Base-by-base conservation (phyloP, 2,888 invertebrate genomes). In the Sabatieria punctata region DNA sequence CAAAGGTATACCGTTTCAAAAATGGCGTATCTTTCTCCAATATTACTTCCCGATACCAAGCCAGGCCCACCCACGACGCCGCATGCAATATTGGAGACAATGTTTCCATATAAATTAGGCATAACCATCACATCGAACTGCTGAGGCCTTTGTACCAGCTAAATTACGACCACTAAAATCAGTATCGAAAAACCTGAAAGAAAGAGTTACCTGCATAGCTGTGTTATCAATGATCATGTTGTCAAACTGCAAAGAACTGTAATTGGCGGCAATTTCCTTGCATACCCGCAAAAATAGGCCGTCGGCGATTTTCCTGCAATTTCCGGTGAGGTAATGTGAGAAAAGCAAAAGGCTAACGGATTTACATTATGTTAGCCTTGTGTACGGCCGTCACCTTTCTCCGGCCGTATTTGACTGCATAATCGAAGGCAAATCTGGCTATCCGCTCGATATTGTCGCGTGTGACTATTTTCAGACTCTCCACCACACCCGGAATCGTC, bases 101-200 rank as follows among this genome's bases (percentile, higher is more conserved):
- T 91, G 27, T 89, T 82, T 1, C 95, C 95, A 69, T 97, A 97
- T 54, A 97, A 74, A 67, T 97, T 97, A 0, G 95, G 89, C 79
- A 91, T 86, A 46, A 91, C 74, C 78, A 97, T 81, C 39, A 97
- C 88, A 71, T 97, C 95, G 72, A 97, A 97, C 67, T 97, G 89
- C 66, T 85, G 81, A 0, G 89, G 89, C 37, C 64, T 61, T 2
- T 70, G 65, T 38, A 73, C 73, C 61, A 73, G 63, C 67, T 71
- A 55, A 22, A 57, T 55, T n/a, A 45, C 37, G 22, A 44, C 21
- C 43, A 27, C 49, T 33, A 24, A 41, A 37, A 24, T 25, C 21
- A 33, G n/a, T n/a, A n/a, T n/a, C n/a, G n/a, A n/a, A n/a, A n/a
- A n/a, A n/a, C n/a, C n/a, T n/a, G n/a, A n/a, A n/a, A n/a, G n/a